phyloP scores from a whole-genome alignment of 2,113 vertebrate genomes.

The Benitochromis conjunctus region DNA sequence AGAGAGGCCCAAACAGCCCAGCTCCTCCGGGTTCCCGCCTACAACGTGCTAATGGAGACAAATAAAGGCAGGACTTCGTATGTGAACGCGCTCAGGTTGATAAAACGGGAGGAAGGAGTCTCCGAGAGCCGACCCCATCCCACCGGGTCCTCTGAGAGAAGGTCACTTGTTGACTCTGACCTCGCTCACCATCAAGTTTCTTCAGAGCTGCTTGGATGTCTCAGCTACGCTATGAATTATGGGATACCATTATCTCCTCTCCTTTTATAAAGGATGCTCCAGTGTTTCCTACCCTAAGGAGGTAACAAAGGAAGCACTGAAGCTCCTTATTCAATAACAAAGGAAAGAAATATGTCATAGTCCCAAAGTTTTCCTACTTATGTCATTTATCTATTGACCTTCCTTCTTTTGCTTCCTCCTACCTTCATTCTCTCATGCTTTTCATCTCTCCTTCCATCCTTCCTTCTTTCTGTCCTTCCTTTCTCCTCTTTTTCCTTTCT shows the following conservation, averaged over 20 bases:
- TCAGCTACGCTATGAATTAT: neutral
- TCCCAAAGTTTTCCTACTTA: neutral
- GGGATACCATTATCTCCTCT: neutral
- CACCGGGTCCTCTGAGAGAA: neutral
- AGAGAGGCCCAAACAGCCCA: neutral
- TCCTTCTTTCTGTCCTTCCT: neutral
- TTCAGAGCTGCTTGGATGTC: neutral
- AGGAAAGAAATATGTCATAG: neutral
- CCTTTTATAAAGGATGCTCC: neutral
- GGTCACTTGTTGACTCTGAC: neutral
- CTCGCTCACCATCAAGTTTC: neutral
- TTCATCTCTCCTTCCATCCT: neutral
- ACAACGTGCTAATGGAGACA: neutral
- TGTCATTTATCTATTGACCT: neutral
- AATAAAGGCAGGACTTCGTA: neutral
- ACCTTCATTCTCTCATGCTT: neutral
- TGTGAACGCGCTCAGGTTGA: neutral
- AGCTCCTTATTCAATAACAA: neutral
- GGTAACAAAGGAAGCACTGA: neutral
- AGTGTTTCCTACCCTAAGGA: neutral
- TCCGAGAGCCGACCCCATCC: neutral
- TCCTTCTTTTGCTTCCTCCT: neutral
- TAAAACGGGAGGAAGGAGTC: neutral
- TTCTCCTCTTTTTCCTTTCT: neutral
- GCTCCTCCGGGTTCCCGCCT: neutral